phyloP scores from a whole-genome alignment of 2,797 vertebrate genomes.

The Clarias fuscus region DNA sequence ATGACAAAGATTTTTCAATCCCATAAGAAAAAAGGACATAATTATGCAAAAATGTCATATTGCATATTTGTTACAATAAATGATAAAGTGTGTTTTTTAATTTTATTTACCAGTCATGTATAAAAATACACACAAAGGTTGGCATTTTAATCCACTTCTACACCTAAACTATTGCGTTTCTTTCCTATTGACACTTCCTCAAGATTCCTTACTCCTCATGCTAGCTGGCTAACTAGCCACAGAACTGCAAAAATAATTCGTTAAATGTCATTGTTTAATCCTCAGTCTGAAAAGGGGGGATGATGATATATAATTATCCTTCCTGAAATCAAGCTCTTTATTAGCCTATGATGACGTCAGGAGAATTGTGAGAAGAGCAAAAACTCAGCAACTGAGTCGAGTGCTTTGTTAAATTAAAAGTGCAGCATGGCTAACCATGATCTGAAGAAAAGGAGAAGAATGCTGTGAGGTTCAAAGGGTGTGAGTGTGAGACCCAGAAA shows the following conservation, averaged over 20 bases:
- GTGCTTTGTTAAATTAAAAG: conserved; percentile 36
- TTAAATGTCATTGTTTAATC: conserved; percentile 3
- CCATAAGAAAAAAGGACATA: not conserved
- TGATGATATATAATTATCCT: not conserved
- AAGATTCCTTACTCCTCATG: not conserved
- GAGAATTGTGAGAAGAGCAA: not conserved
- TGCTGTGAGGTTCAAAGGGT: conserved; percentile 4
- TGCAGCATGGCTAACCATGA: conserved; percentile 34
- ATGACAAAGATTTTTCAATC: no score
- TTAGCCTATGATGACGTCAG: not conserved
- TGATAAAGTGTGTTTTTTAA: not conserved
- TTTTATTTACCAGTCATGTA: not conserved
- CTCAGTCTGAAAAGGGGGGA: not conserved
- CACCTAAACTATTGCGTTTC: not conserved
- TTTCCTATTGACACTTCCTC: not conserved
- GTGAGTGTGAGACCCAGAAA: conserved; percentile 2
- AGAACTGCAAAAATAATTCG: not conserved
- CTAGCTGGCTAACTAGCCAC: not conserved
- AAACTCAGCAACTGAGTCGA: conserved; percentile 32
- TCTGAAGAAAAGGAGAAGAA: conserved; percentile 30
- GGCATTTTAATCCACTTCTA: not conserved
- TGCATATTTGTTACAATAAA: not conserved
- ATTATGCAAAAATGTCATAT: not conserved
- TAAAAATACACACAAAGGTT: not conserved
- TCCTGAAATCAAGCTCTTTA: not conserved